A percentile compares a stretch with the other conserved stretches of the same genome.
phyloP scores from a whole-genome alignment of 2,888 invertebrate genomes.

The Holacanthella duospinosa region DNA sequence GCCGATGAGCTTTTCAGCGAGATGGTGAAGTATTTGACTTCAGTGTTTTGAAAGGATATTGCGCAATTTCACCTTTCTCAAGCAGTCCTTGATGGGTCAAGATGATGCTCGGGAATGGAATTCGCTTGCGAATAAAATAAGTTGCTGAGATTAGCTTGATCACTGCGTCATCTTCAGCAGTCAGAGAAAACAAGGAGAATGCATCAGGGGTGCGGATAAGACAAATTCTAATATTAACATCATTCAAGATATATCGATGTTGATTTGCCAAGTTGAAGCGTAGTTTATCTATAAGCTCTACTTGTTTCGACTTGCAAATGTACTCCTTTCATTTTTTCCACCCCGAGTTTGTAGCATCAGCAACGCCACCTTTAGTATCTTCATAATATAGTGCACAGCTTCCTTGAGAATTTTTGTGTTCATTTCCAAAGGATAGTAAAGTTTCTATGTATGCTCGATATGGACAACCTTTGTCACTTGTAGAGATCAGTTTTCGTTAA shows the following conservation, averaged over 20 bases:
- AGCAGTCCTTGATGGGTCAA: constrained; percentile 30
- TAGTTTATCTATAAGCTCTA: constrained; percentile 21
- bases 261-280: constrained; percentile 20
- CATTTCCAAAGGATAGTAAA: constrained; percentile 12
- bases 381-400: constrained; percentile 14
- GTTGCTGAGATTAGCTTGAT: constrained; percentile 26
- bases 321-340: constrained; percentile 11
- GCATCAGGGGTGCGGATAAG: constrained; percentile 16
- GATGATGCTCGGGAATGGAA: constrained; percentile 24
- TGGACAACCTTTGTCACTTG: constrained; percentile 16
- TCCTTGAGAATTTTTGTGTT: constrained; percentile 9
- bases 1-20: constrained; percentile 32
- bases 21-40: constrained; percentile 32
- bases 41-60: constrained; percentile 29
- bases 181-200: constrained; percentile 15
- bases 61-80: constrained; percentile 19
- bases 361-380: constrained; percentile 10
- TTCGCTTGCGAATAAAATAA: constrained; percentile 27
- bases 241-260: constrained; percentile 21
- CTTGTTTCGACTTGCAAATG: constrained; percentile 12
- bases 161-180: neutral
- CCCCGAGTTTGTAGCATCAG: constrained; percentile 10
- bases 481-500: constrained; percentile 13
- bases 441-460: constrained; percentile 20
- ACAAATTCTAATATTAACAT: constrained; percentile 15